A percentile compares a stretch with the other conserved stretches of the same genome.
phyloP scores from a whole-genome alignment of 1,140 invertebrate species.

The Dinoponera quadriceps region DNA sequence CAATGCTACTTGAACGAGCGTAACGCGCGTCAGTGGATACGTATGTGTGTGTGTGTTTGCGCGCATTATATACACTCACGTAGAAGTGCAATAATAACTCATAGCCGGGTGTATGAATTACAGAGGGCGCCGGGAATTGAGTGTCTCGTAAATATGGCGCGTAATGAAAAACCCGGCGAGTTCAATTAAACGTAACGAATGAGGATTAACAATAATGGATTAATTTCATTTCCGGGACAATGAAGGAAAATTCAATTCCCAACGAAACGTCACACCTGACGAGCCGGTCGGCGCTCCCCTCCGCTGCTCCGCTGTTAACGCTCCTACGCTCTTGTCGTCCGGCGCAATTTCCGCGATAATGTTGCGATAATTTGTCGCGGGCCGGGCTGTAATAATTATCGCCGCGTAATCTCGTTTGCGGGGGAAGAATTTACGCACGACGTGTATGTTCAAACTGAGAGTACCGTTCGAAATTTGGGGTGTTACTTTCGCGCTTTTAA shows the following conservation, averaged over 20 bases:
- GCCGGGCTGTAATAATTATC: background rate
- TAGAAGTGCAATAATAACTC: constrained; percentile 36
- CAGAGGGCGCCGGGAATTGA: constrained; percentile 11
- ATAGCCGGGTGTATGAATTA: constrained; percentile 34
- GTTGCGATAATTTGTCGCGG: background rate
- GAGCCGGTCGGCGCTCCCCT: too few species aligned
- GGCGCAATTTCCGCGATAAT: background rate
- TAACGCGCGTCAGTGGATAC: constrained; percentile 9
- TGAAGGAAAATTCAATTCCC: constrained; percentile 21
- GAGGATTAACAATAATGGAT: constrained; percentile 34
- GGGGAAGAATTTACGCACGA: too few species aligned
- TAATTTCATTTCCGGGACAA: background rate
- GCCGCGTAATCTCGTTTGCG: too few species aligned
- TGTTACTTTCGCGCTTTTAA: too few species aligned
- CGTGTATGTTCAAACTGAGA: too few species aligned
- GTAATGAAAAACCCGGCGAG: constrained; percentile 29
- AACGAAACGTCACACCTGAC: background rate
- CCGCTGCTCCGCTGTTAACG: background rate
- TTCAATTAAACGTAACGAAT: constrained; percentile 35
- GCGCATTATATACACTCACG: too few species aligned
- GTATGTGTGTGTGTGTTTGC: background rate
- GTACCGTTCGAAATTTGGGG: too few species aligned
- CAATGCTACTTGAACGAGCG: constrained; percentile 38
- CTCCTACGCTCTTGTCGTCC: background rate
- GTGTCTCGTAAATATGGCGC: constrained; percentile 23